A percentile compares a stretch with the other conserved stretches of the same genome.
Evolutionary conservation across 2,113 vertebrate genomes (phyloP).

Genomic region (Melanerpes aurifrons): DNA sequence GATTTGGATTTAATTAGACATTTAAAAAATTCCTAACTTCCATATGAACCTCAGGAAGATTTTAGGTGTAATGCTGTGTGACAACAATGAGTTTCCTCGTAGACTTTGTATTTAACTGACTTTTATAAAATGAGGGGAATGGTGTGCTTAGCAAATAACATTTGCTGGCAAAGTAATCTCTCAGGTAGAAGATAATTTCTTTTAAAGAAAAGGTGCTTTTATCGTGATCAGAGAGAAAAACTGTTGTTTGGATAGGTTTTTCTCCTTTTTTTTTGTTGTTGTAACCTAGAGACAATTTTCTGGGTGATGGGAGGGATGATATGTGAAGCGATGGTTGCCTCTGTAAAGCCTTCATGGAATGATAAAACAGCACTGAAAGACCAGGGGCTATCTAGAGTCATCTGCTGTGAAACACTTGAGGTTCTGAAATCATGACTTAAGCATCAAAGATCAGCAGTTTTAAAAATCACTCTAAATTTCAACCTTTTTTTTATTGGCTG

Average conservation of each 20-base stretch:
- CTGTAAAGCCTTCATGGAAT: neutral
- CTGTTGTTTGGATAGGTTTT: neutral
- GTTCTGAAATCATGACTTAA: neutral
- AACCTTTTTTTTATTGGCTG: neutral
- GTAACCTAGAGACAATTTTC: neutral
- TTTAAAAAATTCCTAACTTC: neutral
- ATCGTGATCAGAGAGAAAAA: neutral
- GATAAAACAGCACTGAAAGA: neutral
- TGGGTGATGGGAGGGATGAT: neutral
- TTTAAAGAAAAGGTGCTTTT: neutral
- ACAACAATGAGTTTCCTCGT: neutral
- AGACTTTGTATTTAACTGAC: neutral
- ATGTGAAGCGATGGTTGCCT: fast-evolving
- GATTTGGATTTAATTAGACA: neutral
- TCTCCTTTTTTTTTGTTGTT: neutral
- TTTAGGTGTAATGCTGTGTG: neutral
- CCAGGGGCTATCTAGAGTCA: neutral
- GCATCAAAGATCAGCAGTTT: neutral
- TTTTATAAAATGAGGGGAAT: neutral
- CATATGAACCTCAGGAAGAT: neutral
- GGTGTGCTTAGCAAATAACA: neutral
- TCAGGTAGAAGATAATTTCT: neutral
- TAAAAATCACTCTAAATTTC: neutral
- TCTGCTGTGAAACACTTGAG: neutral
- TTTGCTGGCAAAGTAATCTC: neutral